A percentile compares a stretch with the other conserved stretches of the same genome.
Conservation (phyloP, 2,797 vertebrate genomes). For the Pogonophryne albipinna region DNA sequence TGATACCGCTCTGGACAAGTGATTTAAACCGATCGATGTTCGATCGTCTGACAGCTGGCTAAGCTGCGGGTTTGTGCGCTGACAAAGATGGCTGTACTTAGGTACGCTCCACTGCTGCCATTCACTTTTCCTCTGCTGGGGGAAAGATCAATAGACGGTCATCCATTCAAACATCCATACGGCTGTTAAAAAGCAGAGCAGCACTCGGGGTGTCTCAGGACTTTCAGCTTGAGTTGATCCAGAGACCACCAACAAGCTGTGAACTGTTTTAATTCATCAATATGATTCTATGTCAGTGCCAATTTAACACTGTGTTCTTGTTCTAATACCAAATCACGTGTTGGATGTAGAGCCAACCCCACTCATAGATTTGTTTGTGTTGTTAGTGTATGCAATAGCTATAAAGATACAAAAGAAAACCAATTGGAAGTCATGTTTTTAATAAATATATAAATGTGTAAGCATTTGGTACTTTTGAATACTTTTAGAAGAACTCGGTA, state of each 20-base stretch:
- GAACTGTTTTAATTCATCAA: neutral
- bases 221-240: constrained; percentile 24
- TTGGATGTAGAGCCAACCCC: neutral
- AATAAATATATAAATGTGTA: neutral
- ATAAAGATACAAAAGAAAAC: neutral
- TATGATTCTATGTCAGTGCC: neutral
- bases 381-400: neutral
- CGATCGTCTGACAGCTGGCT: constrained; percentile 42
- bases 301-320: neutral
- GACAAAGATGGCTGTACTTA: constrained; percentile 43
- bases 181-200: constrained; percentile 25
- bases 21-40: constrained; percentile 54
- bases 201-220: neutral
- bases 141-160: constrained; percentile 46
- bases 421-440: neutral
- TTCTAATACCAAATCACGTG: neutral
- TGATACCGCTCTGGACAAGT: constrained; percentile 33
- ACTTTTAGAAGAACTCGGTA: too few species aligned
- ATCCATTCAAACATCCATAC: constrained; percentile 15
- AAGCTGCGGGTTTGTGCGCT: constrained; percentile 18
- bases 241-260: constrained; percentile 7
- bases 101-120: constrained; percentile 35
- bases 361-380: neutral
- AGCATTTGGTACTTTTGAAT: too few species aligned
- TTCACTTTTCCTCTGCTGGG: constrained; percentile 34